Evolutionary conservation across 1,140 invertebrate genomes (phyloP).

Genomic region (Oncopodura yosiiana): DNA sequence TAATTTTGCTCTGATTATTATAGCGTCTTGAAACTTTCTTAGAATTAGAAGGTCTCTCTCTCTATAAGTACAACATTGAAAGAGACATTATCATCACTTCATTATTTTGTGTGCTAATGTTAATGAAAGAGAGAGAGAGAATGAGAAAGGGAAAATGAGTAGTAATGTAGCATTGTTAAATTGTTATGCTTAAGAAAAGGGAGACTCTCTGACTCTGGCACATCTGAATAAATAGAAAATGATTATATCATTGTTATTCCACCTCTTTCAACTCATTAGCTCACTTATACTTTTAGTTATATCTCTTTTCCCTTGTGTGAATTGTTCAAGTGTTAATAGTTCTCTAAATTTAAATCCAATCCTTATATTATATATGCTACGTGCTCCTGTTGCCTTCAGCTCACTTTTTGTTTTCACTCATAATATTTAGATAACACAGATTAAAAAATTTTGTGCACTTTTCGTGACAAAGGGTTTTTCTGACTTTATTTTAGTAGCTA

Average conservation of each 20-base stretch:
- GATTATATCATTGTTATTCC: constrained; percentile 14
- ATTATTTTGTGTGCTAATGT: not conserved
- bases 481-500: no score
- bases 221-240: constrained; percentile 16
- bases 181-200: no score
- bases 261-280: constrained; percentile 8
- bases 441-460: constrained; percentile 21
- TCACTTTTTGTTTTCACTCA: not conserved
- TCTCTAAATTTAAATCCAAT: no score
- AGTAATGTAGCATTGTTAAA: no score
- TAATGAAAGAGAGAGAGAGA: no score
- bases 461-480: not conserved
- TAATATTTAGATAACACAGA: constrained; percentile 19
- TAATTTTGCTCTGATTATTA: no score
- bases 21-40: no score
- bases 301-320: not conserved
- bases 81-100: no score
- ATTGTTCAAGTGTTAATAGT: no score
- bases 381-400: not conserved
- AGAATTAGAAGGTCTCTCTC: no score
- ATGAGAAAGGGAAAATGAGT: constrained; percentile 1
- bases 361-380: constrained; percentile 1
- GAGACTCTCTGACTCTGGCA: no score
- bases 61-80: no score
- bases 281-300: not conserved